Base-by-base conservation (phyloP, 2,888 invertebrate species). In the Cepaea hortensis region DNA sequence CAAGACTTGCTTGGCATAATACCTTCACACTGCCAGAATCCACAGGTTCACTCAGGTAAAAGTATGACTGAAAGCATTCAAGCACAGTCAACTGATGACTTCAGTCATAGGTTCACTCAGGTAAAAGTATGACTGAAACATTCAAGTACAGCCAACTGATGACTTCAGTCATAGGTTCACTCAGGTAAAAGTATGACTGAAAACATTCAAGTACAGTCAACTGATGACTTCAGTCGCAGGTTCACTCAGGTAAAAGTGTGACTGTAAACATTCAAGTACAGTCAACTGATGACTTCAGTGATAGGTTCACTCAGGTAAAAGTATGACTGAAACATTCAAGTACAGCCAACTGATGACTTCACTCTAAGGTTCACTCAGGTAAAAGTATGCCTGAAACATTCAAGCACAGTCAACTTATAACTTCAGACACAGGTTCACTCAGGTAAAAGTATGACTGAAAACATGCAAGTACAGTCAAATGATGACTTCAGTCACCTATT, bases 1-100 rank as follows among this genome's bases (percentile, higher is more conserved):
- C 88, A n/a, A 88, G 82, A 0, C 65, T 23, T 0, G 89, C 88
- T 20, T 85, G 88, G 68, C 90, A 90, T n/a, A 76, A 79, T 15
- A 89, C 87, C 35, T 79, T 75, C 7, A 82, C 76, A 48, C 73
- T 55, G 0, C 23, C 81, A 72, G 81, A 68, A 5, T 65, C n/a
- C 55, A 82, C 62, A 50, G 50, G 46, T 6, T 68, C 80, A 73
- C 80, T 87, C 79, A 85, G 75, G 76, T 85, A 82, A 62, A 88
- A 83, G 13, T 86, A 20, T 48, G 86, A 85, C 85, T 87, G 81
- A 35, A 88, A 81, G 9, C 55, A 48, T 3, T 72, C 3, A 18
- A 50, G 9, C 20, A 68, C 3, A 82, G 13, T 20, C 18, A 9
- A 23, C 55, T 23, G n/a, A 55, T 55, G 11, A 6, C 55, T 13